Conservation (phyloP, 2,113 vertebrate genomes). For the Oncorhynchus kisutch region DNA sequence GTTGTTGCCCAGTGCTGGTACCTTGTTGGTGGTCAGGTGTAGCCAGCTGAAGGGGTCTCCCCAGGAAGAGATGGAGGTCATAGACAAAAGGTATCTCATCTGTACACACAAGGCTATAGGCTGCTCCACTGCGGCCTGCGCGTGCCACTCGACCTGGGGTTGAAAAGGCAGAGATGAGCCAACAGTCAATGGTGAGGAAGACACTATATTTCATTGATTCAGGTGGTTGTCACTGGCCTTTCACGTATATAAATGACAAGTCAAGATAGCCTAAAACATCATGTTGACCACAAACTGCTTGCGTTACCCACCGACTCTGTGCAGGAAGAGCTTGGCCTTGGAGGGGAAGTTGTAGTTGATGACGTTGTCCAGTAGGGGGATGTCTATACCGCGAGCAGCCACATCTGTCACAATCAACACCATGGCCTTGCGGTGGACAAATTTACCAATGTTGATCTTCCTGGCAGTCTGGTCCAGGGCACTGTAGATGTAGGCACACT, state of each 20-base stretch:
- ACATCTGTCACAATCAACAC: slow-evolving; percentile 92
- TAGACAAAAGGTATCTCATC: slow-evolving; percentile 89
- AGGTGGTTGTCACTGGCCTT: neutral
- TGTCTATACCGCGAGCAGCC: slow-evolving; percentile 93
- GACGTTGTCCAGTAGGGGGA: slow-evolving; percentile 94
- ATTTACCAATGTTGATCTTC: slow-evolving; percentile 96
- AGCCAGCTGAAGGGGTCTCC: slow-evolving; percentile 77
- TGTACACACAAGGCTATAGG: slow-evolving; percentile 86
- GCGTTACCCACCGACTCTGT: slow-evolving; percentile 86
- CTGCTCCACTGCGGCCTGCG: slow-evolving; percentile 84
- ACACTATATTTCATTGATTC: neutral
- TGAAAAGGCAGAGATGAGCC: slow-evolving; percentile 6
- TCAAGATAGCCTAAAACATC: too few relatives aligned
- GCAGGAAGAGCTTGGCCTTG: slow-evolving; percentile 93
- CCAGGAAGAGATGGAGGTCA: slow-evolving; percentile 93
- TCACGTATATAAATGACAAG: neutral
- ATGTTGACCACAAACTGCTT: neutral
- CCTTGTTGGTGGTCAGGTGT: slow-evolving; percentile 68
- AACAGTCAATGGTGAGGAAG: neutral
- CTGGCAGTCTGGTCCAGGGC: slow-evolving; percentile 94
- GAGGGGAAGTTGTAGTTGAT: slow-evolving; percentile 97
- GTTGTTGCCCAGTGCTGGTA: slow-evolving; percentile 34
- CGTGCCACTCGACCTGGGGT: slow-evolving; percentile 88
- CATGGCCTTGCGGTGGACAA: slow-evolving; percentile 86
- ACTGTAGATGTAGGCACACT: slow-evolving; percentile 92